Evolutionary conservation across 2,888 invertebrate genomes (phyloP), one percentile per base, ranked within the genome.

Genomic region (Octonoba sinensis): DNA sequence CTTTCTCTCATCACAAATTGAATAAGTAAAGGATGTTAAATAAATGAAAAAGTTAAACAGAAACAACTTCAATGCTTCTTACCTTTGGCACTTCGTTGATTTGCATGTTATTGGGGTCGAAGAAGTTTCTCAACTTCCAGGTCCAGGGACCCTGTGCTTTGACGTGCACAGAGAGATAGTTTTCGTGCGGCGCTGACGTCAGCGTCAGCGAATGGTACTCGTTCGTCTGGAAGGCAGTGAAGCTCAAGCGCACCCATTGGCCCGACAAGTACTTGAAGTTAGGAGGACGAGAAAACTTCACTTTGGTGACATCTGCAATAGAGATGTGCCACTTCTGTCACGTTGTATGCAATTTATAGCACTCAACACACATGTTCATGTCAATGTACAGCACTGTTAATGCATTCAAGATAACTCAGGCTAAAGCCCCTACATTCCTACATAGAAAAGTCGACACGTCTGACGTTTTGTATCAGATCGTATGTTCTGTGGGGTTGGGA

Each of bases 141-240:
- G 97, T 97, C 97, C 97, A 97, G 0, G 97, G 97, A 0, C 97
- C 93, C 87, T 93, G 93, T 0, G 93, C 93, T 88, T 97, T 98
- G 85, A 98, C 97, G 88, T 97, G 97, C 87, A 97, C 95, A 3
- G 96, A 96, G 15, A 98, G 91, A 88, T 93, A 96, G 89, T 96
- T 96, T 89, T 97, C 96, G 87, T 98, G 97, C 0, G 97, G 97
- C 0, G 97, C 96, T 15, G 97, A 97, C 0, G 97, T 97, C 69
- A 98, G 89, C 0, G 97, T 97, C 88, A 98, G 96, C 16, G 97
- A 96, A 88, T 98, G 97, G 89, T 95, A 96, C 89, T 97, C 97
- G 86, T 94, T 93, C 13, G 93, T 93, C 83, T 93, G 92, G 87
- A 97, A 95, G 0, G 95, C 94, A 0, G 96, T 96, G 87, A 97